These are phyloP conservation scores for Azemiops feae DNA, from an alignment of 2,113 vertebrate species.

Conservation along the genomic window DNA sequence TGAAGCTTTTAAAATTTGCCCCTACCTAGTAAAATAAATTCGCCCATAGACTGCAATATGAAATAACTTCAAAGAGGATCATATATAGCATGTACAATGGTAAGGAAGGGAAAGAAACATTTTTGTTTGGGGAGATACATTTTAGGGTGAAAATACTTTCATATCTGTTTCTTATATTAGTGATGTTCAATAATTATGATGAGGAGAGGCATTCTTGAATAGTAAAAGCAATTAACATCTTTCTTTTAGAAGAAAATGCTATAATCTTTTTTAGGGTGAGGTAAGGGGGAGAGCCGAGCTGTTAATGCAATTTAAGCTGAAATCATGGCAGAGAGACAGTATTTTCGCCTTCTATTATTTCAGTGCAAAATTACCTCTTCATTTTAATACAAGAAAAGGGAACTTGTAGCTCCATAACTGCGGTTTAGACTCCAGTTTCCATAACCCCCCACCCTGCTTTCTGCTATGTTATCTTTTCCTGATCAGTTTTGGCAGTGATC, in stretches of 20 bases:
- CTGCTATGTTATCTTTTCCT: background rate
- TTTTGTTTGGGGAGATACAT: background rate
- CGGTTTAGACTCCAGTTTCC: background rate
- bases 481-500: background rate
- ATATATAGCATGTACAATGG: background rate
- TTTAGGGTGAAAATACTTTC: background rate
- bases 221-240: background rate
- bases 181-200: background rate
- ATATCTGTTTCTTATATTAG: background rate
- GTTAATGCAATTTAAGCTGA: background rate
- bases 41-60: background rate
- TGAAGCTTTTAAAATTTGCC: background rate
- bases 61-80: background rate
- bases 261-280: background rate
- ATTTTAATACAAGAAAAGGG: background rate
- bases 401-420: background rate
- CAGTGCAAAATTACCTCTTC: background rate
- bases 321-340: background rate
- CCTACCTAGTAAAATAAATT: too few species aligned
- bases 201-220: background rate
- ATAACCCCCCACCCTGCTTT: background rate
- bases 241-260: background rate
- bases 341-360: background rate
- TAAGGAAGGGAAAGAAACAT: background rate
- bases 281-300: background rate